Evolutionary conservation across 2,888 invertebrate genomes (phyloP).

Genomic region (Trachelus iudaicus): DNA sequence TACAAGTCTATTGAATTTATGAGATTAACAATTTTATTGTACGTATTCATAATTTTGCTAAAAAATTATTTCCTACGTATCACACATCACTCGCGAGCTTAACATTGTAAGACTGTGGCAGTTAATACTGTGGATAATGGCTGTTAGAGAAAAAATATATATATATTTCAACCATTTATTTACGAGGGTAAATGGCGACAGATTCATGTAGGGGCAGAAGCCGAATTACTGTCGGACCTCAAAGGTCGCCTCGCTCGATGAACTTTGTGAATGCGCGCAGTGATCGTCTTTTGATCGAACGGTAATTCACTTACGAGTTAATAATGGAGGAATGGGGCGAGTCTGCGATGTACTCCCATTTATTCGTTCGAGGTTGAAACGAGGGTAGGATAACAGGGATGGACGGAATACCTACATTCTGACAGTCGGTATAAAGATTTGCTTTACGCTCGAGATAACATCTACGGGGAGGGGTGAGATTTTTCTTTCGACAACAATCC

Average conservation of each 20-base stretch:
- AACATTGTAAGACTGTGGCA: not conserved
- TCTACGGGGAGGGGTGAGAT: not conserved
- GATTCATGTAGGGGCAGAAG: constrained; percentile 27
- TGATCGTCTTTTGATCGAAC: constrained; percentile 62
- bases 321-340: constrained; percentile 54
- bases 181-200: constrained; percentile 23
- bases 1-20: not conserved
- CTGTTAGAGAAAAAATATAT: not conserved
- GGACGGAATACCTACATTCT: not conserved
- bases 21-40: not conserved
- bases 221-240: constrained; percentile 49
- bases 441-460: constrained; percentile 7
- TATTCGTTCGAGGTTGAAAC: constrained; percentile 37
- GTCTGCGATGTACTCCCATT: constrained; percentile 49
- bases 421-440: constrained; percentile 5
- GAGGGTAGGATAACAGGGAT: not conserved
- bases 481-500: not conserved
- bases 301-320: constrained; percentile 65
- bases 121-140: not conserved
- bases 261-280: constrained; percentile 48
- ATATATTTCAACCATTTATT: constrained; percentile 35
- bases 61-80: not conserved
- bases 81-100: not conserved
- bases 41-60: not conserved
- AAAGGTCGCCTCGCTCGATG: constrained; percentile 54